Base-by-base conservation (phyloP, 2,113 vertebrate genomes). In the Antechinus flavipes region DNA sequence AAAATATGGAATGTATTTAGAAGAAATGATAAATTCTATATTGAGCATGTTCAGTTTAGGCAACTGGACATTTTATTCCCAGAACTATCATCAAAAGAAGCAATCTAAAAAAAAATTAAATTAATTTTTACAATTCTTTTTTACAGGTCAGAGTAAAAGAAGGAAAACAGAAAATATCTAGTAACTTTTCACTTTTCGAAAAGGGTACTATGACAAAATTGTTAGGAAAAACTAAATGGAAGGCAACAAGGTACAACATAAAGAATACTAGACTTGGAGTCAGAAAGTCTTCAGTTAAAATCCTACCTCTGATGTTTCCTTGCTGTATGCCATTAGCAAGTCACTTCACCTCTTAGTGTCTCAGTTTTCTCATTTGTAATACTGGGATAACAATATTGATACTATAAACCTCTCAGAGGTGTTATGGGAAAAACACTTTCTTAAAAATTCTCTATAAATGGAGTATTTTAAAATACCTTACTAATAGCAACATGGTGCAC, bases 1-100 rank as follows among this genome's bases (percentile, higher is more conserved):
- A 8, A 54, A 68, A 11, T 1, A 0, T n/a, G 10, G 1, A 53
- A 3, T 30, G 8, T 16, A 3, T 54, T 0, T 76, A 46, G 92
- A 91, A 50, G 54, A 19, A 89, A 89, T 76, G 52, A 25, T 49
- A 2, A 26, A 27, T 84, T 84, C 68, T 84, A 42, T 89, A 35
- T 2, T 61, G 19, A 47, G 61, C 23, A 16, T 24, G 30, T 61
- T 50, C 25, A 30, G 9, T 10, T 90, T 23, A 35, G 10, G 12
- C 0, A 95, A 27, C 27, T 89, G 5, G 10, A 93, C 11, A 54
- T 42, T 84, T 84, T 84, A n/a, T 84, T 84, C 19, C 68, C 68
- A 84, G 68, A 84, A 84, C 42, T 42, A 84, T 23, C 42, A 8
- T 84, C 16, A 42, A 84, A 84, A 42, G n/a, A 84, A 84, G 7